These are phyloP conservation scores for Holacanthus passer DNA, from an alignment of 2,113 vertebrate species.

Conservation along the genomic window DNA sequence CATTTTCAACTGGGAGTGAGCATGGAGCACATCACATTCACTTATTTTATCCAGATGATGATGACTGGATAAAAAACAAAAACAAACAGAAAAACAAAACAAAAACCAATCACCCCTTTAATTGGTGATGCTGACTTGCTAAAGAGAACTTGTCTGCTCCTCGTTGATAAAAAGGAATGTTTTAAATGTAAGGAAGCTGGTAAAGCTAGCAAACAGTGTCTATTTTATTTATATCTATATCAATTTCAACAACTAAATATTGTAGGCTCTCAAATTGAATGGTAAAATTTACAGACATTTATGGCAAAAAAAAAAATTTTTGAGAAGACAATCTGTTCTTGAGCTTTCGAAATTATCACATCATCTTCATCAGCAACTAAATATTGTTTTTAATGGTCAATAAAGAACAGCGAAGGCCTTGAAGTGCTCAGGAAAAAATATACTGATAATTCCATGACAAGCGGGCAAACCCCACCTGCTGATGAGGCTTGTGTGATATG, in stretches of 20 bases:
- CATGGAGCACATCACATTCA: conserved; percentile 35
- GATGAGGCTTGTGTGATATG: not conserved
- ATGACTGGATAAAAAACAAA: conserved; percentile 8
- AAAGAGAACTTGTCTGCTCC: conserved; percentile 31
- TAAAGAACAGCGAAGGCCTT: not conserved
- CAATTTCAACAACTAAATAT: not conserved
- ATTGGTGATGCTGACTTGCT: conserved; percentile 48
- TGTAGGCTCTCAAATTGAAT: not conserved
- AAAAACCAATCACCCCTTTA: conserved; percentile 23
- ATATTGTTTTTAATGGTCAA: not conserved
- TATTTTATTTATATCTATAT: not conserved
- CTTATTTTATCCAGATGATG: no score
- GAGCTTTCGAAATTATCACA: not conserved
- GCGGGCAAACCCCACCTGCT: not conserved
- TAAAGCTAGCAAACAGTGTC: not conserved
- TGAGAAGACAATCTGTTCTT: not conserved
- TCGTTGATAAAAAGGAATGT: conserved; percentile 3
- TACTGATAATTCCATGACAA: no score
- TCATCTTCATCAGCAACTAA: not conserved
- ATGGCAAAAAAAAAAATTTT: no score
- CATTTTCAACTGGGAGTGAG: not conserved
- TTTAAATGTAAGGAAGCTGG: not conserved
- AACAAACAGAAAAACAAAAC: no score
- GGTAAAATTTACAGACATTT: not conserved
- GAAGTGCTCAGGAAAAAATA: not conserved